A percentile compares a stretch with the other conserved stretches of the same genome.
Conservation (phyloP, 1,140 invertebrate genomes). For the Matsumurasca onukii region DNA sequence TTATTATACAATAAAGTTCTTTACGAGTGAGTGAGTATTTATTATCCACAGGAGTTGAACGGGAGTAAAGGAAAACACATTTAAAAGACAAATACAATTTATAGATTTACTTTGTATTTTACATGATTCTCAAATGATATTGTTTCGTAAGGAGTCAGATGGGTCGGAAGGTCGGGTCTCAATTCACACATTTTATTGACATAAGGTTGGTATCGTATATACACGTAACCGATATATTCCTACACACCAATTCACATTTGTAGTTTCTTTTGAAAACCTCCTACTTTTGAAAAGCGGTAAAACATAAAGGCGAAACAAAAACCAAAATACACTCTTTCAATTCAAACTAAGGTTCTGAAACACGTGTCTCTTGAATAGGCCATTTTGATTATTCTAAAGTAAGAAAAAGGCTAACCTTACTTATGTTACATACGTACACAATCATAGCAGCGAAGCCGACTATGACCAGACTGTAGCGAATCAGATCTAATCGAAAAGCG, state of each 20-base stretch:
- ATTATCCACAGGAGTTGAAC: too few species aligned
- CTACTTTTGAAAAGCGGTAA: slow-evolving; percentile 30
- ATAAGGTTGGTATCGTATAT: slow-evolving; percentile 29
- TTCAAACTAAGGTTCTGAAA: slow-evolving; percentile 25
- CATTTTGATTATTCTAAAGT: slow-evolving; percentile 31
- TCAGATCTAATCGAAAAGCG: neutral
- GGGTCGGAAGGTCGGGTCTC: slow-evolving; percentile 17
- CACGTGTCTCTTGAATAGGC: slow-evolving; percentile 26
- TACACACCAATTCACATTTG: slow-evolving; percentile 30
- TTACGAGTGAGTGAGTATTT: too few species aligned
- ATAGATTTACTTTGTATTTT: slow-evolving; percentile 31
- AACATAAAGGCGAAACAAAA: slow-evolving; percentile 26
- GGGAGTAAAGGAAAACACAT: neutral
- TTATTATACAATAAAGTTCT: too few species aligned
- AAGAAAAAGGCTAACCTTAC: slow-evolving; percentile 24
- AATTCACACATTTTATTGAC: slow-evolving; percentile 28
- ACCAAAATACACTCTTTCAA: slow-evolving; percentile 29
- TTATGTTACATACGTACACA: slow-evolving; percentile 20
- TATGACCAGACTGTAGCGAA: neutral
- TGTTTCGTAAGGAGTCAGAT: slow-evolving; percentile 13
- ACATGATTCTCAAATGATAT: slow-evolving; percentile 32
- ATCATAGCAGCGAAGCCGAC: slow-evolving; percentile 3
- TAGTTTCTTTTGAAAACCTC: slow-evolving; percentile 29
- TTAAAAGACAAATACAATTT: slow-evolving; percentile 13
- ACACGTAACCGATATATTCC: slow-evolving; percentile 30